phyloP scores from a whole-genome alignment of 2,797 vertebrate species.

The Phylloscopus collybita region DNA sequence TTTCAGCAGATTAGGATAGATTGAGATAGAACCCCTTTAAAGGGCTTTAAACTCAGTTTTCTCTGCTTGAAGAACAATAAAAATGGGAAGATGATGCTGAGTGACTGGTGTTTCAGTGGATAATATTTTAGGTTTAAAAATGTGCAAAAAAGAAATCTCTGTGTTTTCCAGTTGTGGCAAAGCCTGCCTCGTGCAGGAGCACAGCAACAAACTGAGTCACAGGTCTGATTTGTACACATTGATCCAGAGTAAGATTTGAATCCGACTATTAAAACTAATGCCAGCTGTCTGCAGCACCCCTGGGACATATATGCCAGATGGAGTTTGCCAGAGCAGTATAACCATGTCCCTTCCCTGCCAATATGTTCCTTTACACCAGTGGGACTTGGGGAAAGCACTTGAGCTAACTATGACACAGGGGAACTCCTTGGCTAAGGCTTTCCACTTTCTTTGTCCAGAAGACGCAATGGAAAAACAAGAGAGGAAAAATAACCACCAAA shows the following conservation, averaged over 20 bases:
- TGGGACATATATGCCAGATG: constrained; percentile 49
- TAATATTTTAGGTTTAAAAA: background rate
- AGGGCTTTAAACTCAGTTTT: background rate
- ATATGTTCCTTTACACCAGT: constrained; percentile 45
- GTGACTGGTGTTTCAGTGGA: background rate
- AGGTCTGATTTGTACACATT: constrained; percentile 22
- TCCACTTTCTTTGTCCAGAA: background rate
- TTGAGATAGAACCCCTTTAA: background rate
- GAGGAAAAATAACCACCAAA: rapidly evolving
- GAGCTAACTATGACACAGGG: constrained; percentile 49
- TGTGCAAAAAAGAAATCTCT: background rate
- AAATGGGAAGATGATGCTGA: background rate
- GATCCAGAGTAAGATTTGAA: constrained; percentile 35
- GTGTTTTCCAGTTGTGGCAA: background rate
- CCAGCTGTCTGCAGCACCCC: constrained; percentile 47
- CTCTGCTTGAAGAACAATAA: background rate
- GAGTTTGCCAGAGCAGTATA: constrained; percentile 51
- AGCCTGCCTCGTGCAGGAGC: background rate
- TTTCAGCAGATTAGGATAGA: background rate
- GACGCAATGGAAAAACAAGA: background rate
- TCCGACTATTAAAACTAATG: constrained; percentile 23
- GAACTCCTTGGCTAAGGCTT: constrained; percentile 17
- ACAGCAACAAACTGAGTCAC: background rate
- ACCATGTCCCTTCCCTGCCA: constrained; percentile 22
- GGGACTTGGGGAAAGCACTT: constrained; percentile 39